Evolutionary conservation across 1,140 invertebrate species (phyloP), one percentile per base, ranked within the genome.

Genomic region (Sinella curviseta): DNA sequence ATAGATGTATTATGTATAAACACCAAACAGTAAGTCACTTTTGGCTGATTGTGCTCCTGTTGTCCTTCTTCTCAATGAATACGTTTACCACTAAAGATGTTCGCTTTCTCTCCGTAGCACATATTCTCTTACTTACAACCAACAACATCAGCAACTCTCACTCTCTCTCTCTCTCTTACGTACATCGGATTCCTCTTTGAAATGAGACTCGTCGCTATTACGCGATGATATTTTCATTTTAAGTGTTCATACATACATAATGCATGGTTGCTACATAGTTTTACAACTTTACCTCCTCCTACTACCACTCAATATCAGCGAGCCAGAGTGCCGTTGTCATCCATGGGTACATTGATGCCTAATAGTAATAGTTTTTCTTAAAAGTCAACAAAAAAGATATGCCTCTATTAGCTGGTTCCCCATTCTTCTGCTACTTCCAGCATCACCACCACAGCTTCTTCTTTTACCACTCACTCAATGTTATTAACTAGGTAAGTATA

Each of bases 1-100:
- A 60, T 60, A 60, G 57, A 60, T 60, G 57, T 60, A 60, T 60
- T 60, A 60, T 60, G 57, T 60, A 60, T 60, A 60, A 60, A 60
- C 57, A 60, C 57, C 14, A 60, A 60, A 60, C 57, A 60, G 12
- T 60, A 60, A 60, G 57, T 60, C 57, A 60, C 57, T 60, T 26
- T 60, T 48, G 39, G 39, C 39, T 48, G 39, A 48, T 48, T 48
- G 39, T 48, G 39, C 39, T 48, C 39, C 20, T 48, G 39, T 48
- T 48, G 39, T 48, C 39, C 39, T 48, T 48, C 39, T 48, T n/a
- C 39, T 8, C 39, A 48, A 48, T 48, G 39, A 48, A 48, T 48
- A 48, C 39, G 39, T 48, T 48, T 48, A 48, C 39, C 39, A 48
- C 39, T 48, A n/a, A n/a, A n/a, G n/a, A n/a, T n/a, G n/a, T n/a